Conservation (phyloP, 2,113 vertebrate genomes). For the Rhinogobius similis region DNA sequence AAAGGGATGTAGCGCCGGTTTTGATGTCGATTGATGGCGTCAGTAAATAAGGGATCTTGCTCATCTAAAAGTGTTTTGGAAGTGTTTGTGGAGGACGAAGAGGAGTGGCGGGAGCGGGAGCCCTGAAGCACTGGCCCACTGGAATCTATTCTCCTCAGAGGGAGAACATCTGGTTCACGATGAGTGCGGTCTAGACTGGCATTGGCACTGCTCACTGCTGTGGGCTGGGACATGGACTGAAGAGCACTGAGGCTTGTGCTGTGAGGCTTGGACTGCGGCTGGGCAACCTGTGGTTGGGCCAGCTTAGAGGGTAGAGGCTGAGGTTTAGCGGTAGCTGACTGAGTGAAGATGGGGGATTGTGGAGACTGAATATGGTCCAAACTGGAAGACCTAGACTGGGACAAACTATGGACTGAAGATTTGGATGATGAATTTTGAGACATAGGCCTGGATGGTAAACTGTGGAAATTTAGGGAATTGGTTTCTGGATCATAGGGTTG, state of each 20-base stretch:
- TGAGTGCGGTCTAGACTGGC: slow-evolving; percentile 74
- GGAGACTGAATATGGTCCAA: slow-evolving; percentile 47
- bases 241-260: slow-evolving; percentile 49
- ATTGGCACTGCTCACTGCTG: slow-evolving; percentile 64
- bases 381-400: slow-evolving; percentile 59
- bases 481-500: slow-evolving; percentile 90
- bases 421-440: slow-evolving; percentile 68
- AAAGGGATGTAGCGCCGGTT: slow-evolving; percentile 97
- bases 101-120: slow-evolving; percentile 81
- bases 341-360: slow-evolving; percentile 24
- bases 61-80: slow-evolving; percentile 82
- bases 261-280: slow-evolving; percentile 49
- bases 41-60: slow-evolving; percentile 85
- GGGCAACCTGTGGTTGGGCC: slow-evolving; percentile 50
- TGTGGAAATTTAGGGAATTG: slow-evolving; percentile 71
- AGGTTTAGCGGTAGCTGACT: slow-evolving; percentile 30
- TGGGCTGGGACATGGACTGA: slow-evolving; percentile 35
- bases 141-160: slow-evolving; percentile 86
- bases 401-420: slow-evolving; percentile 39
- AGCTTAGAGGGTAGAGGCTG: slow-evolving; percentile 33
- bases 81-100: slow-evolving; percentile 74
- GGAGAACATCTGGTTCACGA: slow-evolving; percentile 87
- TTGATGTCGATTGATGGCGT: slow-evolving; percentile 91
- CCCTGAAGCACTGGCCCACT: slow-evolving; percentile 80
- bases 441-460: slow-evolving; percentile 58